Evolutionary conservation across 1,140 invertebrate species (phyloP).

Genomic region (Drosophila orosa): DNA sequence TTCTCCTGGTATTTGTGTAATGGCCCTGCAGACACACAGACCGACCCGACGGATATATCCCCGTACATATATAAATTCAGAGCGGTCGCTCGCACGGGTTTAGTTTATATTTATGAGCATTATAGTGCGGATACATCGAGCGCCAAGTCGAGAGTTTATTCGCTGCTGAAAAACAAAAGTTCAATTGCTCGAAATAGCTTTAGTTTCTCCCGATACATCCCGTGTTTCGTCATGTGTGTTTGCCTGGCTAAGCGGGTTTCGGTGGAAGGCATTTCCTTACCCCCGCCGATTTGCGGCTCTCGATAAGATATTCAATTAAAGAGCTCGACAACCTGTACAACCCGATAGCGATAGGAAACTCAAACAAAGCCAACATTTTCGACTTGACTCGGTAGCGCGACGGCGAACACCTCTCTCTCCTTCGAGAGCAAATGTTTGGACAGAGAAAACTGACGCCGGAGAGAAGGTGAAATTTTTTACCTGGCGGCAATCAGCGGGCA

Average conservation of each 20-base stretch:
- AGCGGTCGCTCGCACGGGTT: constrained; percentile 57
- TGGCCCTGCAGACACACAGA: constrained; percentile 43
- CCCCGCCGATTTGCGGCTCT: not conserved
- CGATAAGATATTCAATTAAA: constrained; percentile 56
- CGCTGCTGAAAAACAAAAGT: constrained; percentile 5
- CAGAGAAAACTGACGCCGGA: constrained; percentile 28
- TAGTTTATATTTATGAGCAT: constrained; percentile 84
- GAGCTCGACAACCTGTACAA: constrained; percentile 51
- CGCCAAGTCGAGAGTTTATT: constrained; percentile 56
- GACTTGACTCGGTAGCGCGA: constrained; percentile 24
- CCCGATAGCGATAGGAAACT: constrained; percentile 23
- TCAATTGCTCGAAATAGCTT: constrained; percentile 13
- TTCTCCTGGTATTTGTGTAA: constrained; percentile 62
- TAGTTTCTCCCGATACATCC: not conserved
- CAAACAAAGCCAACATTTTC: constrained; percentile 32
- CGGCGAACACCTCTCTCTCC: constrained; percentile 7
- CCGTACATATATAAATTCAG: constrained; percentile 57
- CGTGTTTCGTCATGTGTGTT: constrained; percentile 26
- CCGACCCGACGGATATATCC: constrained; percentile 44
- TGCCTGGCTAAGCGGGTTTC: constrained; percentile 5
- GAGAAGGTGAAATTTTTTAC: constrained; percentile 41
- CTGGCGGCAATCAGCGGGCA: constrained; percentile 74
- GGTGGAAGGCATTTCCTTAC: constrained; percentile 1
- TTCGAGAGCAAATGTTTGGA: constrained; percentile 35
- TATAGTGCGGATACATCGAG: constrained; percentile 84